Percentiles rank a stretch among this genome's conserved stretches.
phyloP scores from a whole-genome alignment of 2,113 vertebrate species.

The Sciurus niger region DNA sequence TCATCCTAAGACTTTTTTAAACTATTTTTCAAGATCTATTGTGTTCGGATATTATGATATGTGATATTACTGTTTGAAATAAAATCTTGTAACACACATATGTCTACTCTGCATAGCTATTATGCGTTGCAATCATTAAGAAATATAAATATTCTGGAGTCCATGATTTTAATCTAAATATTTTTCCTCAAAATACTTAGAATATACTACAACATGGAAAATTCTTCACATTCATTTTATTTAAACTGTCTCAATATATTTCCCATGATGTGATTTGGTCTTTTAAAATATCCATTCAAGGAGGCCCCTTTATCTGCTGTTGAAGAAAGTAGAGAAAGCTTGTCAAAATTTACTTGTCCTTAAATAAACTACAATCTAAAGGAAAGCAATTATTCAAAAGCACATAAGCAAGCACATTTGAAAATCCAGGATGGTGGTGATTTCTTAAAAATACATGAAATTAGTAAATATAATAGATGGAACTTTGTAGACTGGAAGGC shows the following conservation, averaged over 20 bases:
- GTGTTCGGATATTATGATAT: no score
- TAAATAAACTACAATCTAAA: constrained; percentile 46
- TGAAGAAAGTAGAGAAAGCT: not conserved
- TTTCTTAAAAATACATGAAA: not conserved
- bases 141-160: not conserved
- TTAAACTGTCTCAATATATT: not conserved
- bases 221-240: not conserved
- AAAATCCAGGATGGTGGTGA: not conserved
- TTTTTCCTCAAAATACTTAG: not conserved
- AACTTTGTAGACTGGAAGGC: not conserved
- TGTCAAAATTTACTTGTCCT: not conserved
- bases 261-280: no score
- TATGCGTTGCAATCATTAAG: not conserved
- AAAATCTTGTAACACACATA: not conserved
- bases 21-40: not conserved
- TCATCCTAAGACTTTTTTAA: not conserved
- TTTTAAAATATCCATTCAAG: not conserved
- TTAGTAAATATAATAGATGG: not conserved
- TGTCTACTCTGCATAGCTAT: no score
- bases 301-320: not conserved
- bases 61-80: not conserved
- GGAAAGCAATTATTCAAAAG: not conserved
- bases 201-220: not conserved
- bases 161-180: not conserved
- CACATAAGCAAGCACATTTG: not conserved